Conservation (phyloP, 2,113 vertebrate genomes). For the Corapipo altera region DNA sequence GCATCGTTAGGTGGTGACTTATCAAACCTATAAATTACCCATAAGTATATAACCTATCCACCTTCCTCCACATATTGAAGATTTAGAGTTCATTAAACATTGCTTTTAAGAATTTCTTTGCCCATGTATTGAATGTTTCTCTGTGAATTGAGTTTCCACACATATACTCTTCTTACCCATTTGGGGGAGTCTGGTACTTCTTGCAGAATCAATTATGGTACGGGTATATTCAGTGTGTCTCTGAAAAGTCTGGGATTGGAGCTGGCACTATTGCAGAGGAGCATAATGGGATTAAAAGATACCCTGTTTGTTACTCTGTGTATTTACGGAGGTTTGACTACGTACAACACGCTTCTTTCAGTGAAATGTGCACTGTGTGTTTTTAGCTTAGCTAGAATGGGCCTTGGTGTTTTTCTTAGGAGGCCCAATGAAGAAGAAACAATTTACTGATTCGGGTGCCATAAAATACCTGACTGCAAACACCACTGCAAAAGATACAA, state of each 20-base stretch:
- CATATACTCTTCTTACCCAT: neutral
- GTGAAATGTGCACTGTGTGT: neutral
- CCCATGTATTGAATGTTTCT: neutral
- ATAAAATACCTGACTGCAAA: neutral
- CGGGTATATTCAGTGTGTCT: neutral
- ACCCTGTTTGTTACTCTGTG: neutral
- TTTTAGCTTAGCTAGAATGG: neutral
- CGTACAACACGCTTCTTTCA: neutral
- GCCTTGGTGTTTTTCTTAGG: neutral
- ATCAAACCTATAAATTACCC: neutral
- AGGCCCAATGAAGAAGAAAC: neutral
- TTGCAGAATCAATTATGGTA: neutral
- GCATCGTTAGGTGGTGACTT: neutral
- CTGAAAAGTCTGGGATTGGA: neutral
- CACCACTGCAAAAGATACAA: neutral
- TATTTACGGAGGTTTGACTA: neutral
- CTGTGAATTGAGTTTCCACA: neutral
- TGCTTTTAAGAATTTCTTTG: neutral
- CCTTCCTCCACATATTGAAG: neutral
- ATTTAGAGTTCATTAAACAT: neutral
- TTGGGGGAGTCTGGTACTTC: slow-evolving; percentile 30
- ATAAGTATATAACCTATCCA: neutral
- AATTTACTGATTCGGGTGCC: neutral
- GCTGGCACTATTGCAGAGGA: neutral
- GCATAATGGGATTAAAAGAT: neutral